phyloP scores from a whole-genome alignment of 2,113 vertebrate species.

The Engraulis encrasicolus region DNA sequence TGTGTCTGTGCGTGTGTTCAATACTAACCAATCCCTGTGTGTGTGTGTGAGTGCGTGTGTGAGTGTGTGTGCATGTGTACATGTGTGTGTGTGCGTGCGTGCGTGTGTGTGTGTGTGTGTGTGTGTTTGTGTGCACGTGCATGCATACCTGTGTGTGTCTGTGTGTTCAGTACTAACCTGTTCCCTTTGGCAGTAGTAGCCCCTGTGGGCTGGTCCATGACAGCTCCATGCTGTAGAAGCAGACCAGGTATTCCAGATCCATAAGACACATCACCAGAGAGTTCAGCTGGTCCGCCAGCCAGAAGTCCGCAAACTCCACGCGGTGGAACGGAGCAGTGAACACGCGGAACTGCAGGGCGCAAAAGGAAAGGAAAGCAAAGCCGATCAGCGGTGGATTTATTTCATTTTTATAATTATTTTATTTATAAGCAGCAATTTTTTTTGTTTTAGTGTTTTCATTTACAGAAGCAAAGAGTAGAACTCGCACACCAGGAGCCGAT shows the following conservation, averaged over 20 bases:
- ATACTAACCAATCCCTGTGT: too few species aligned
- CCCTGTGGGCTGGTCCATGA: constrained; percentile 84
- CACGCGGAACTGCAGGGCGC: constrained; percentile 86
- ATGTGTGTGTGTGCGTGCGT: not conserved
- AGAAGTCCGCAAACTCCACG: constrained; percentile 98
- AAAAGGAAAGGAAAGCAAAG: too few species aligned
- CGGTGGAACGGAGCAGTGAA: constrained; percentile 98
- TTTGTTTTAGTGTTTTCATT: too few species aligned
- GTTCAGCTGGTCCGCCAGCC: constrained; percentile 98
- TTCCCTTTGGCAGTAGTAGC: constrained; percentile 79
- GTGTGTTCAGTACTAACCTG: constrained; percentile 53
- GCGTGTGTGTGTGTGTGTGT: constrained; percentile 4
- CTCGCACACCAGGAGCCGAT: too few species aligned
- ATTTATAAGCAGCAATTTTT: too few species aligned
- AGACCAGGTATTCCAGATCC: constrained; percentile 98
- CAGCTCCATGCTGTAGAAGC: constrained; percentile 97
- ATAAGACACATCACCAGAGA: constrained; percentile 92
- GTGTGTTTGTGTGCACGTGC: too few species aligned
- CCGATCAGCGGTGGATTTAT: too few species aligned
- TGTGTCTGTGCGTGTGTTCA: not conserved
- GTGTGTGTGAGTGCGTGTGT: not conserved
- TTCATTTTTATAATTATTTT: too few species aligned
- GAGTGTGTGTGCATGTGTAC: not conserved
- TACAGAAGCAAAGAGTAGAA: too few species aligned
- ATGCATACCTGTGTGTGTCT: too few species aligned